Percentiles rank a stretch among this genome's conserved stretches.
phyloP scores from a whole-genome alignment of 2,888 invertebrate species.

The Caenorhabditis angaria region DNA sequence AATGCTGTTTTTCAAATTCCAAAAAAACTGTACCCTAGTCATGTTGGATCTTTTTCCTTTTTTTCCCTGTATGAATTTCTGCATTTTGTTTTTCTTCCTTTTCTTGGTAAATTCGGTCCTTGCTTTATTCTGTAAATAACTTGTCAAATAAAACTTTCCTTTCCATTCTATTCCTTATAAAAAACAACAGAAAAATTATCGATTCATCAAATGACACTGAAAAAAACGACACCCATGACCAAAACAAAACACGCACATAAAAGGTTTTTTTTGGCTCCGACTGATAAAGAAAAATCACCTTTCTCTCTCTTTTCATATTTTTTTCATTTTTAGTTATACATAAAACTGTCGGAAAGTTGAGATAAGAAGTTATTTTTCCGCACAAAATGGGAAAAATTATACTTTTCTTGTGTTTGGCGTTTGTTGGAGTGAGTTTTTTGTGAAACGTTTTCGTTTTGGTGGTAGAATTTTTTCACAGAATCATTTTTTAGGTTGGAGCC shows the following conservation, averaged over 20 bases:
- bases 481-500: background rate
- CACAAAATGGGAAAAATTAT: background rate
- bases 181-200: background rate
- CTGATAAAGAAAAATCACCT: slow-evolving; percentile 2
- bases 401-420: background rate
- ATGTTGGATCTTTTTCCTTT: background rate
- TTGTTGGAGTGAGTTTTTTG: background rate
- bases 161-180: background rate
- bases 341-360: background rate
- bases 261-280: no score
- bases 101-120: slow-evolving; percentile 1
- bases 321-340: no score
- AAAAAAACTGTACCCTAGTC: no score
- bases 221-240: no score
- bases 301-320: background rate
- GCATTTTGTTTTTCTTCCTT: background rate
- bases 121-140: no score
- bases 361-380: background rate
- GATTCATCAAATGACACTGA: background rate
- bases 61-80: background rate
- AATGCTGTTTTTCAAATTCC: background rate
- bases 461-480: background rate
- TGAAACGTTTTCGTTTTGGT: no score
- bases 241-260: no score
- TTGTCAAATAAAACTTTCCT: slow-evolving; percentile 1